A percentile compares a stretch with the other conserved stretches of the same genome.
These are phyloP conservation scores for Zeus faber DNA, from an alignment of 2,113 vertebrate genomes.

Conservation along the genomic window DNA sequence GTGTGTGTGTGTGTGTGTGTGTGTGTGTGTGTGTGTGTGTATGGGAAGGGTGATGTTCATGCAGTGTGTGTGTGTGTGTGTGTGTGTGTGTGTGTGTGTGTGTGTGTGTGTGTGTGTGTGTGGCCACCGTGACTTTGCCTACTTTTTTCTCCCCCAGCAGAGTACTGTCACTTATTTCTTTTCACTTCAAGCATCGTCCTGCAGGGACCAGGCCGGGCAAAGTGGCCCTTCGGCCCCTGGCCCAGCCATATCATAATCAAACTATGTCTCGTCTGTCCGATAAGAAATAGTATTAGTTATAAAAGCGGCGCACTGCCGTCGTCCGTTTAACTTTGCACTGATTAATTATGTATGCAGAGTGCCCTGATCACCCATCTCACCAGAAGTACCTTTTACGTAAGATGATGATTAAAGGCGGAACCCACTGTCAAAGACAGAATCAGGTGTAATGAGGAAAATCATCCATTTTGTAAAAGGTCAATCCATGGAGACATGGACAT, in stretches of 20 bases:
- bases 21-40: neutral
- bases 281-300: slow-evolving; percentile 34
- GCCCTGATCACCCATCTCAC: slow-evolving; percentile 36
- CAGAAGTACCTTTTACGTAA: slow-evolving; percentile 34
- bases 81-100: too few relatives aligned
- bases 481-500: neutral
- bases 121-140: too few relatives aligned
- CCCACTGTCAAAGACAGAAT: slow-evolving; percentile 42
- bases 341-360: slow-evolving; percentile 42
- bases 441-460: slow-evolving; percentile 7
- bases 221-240: slow-evolving; percentile 37
- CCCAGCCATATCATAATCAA: slow-evolving; percentile 40
- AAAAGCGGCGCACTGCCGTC: slow-evolving; percentile 36
- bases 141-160: too few relatives aligned
- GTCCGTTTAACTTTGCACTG: slow-evolving; percentile 28
- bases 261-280: slow-evolving; percentile 45
- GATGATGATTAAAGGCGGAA: slow-evolving; percentile 35
- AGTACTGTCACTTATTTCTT: too few relatives aligned
- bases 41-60: too few relatives aligned
- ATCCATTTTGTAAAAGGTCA: neutral
- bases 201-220: neutral
- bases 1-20: slow-evolving; percentile 8
- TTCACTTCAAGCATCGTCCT: too few relatives aligned
- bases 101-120: too few relatives aligned
- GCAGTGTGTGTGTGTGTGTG: too few relatives aligned